Conservation (phyloP, 1,140 invertebrate genomes). For the Lasioglossum baleicum region DNA sequence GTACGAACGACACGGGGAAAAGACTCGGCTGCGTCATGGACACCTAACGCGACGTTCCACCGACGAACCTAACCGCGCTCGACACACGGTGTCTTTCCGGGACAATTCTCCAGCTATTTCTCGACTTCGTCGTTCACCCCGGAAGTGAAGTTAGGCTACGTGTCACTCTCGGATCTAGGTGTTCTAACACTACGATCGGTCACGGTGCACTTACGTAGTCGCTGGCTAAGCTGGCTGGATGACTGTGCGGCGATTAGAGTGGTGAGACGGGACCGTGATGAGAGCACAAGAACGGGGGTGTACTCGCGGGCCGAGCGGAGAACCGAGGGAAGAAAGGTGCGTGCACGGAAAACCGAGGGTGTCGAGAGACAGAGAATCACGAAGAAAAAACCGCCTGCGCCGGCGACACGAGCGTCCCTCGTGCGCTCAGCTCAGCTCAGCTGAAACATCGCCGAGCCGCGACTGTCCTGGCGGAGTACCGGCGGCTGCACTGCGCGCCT, state of each 20-base stretch:
- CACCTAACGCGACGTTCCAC: not conserved
- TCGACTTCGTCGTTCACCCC: no score
- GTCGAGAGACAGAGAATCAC: not conserved
- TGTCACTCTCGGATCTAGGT: not conserved
- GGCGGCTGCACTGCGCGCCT: constrained; percentile 61
- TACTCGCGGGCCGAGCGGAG: no score
- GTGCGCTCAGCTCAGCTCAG: constrained; percentile 47
- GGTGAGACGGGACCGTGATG: no score
- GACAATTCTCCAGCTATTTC: no score
- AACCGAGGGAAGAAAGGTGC: no score
- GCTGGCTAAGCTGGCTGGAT: not conserved
- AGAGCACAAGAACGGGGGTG: no score
- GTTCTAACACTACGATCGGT: constrained; percentile 7
- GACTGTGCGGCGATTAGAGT: no score
- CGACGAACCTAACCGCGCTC: no score
- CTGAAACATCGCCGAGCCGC: constrained; percentile 55
- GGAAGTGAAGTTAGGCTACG: no score
- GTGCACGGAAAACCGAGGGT: not conserved
- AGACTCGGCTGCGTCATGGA: not conserved
- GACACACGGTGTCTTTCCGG: no score
- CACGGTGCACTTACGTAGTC: constrained; percentile 28
- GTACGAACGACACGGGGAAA: no score
- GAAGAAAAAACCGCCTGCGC: constrained; percentile 1
- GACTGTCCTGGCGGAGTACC: constrained; percentile 46
- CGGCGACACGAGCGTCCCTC: constrained; percentile 52